phyloP scores from a whole-genome alignment of 2,113 vertebrate species.

The Agelaius tricolor region DNA sequence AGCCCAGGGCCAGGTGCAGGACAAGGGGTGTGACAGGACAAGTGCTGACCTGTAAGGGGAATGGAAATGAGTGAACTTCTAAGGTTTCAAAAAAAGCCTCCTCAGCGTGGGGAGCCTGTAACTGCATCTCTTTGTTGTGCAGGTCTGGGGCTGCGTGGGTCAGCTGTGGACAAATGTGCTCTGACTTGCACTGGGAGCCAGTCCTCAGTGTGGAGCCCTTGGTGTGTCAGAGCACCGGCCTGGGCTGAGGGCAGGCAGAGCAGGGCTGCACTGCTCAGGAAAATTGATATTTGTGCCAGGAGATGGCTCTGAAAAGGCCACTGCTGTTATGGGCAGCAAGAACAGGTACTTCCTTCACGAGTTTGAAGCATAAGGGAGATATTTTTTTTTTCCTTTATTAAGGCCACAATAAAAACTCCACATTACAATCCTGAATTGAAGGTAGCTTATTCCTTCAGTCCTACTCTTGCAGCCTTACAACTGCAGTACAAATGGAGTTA shows the following conservation, averaged over 20 bases:
- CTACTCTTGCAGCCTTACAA: background rate
- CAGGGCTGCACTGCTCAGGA: background rate
- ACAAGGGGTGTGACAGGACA: constrained; percentile 48
- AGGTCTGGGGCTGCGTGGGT: constrained; percentile 7
- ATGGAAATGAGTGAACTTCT: constrained; percentile 50
- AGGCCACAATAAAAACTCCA: background rate
- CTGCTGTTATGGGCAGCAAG: background rate
- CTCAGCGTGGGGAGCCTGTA: background rate
- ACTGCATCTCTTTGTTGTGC: constrained; percentile 40
- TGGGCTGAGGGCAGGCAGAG: background rate
- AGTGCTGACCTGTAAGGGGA: constrained; percentile 47
- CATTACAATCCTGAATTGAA: background rate
- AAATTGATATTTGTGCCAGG: background rate
- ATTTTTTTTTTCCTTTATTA: background rate
- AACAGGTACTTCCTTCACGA: fast-evolving
- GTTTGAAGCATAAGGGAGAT: background rate
- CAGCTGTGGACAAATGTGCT: constrained; percentile 27
- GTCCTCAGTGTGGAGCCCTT: fast-evolving
- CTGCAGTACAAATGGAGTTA: background rate
- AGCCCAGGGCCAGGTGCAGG: constrained; percentile 52
- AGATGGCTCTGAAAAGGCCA: background rate
- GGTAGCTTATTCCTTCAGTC: fast-evolving
- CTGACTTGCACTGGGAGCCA: background rate
- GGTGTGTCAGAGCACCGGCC: background rate
- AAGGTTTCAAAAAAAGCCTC: constrained; percentile 28